Evolutionary conservation across 2,113 vertebrate species (phyloP).

Genomic region (Perognathus longimembris): DNA sequence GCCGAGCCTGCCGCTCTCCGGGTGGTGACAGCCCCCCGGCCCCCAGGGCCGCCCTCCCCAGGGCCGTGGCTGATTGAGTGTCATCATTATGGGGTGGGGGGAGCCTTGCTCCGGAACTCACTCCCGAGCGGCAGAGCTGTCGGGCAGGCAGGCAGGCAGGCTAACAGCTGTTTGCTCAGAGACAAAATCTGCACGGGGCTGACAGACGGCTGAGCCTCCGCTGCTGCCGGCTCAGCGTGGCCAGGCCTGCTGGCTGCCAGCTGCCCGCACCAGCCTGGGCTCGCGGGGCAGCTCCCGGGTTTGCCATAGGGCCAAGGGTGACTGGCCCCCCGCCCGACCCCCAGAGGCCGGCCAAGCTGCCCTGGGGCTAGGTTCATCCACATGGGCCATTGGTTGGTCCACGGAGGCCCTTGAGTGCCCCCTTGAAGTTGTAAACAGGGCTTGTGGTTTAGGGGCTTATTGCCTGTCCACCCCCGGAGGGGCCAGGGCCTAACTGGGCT

Average conservation of each 20-base stretch:
- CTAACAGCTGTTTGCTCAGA: conserved; percentile 66
- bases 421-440: neutral
- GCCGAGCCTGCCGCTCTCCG: neutral
- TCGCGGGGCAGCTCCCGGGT: neutral
- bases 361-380: neutral
- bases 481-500: neutral
- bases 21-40: neutral
- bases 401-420: neutral
- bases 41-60: neutral
- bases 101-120: neutral
- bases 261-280: fast-evolving
- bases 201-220: neutral
- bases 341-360: neutral
- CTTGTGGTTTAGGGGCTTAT: neutral
- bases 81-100: conserved; percentile 21
- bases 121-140: conserved; percentile 1
- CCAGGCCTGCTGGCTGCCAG: neutral
- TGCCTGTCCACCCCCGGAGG: neutral
- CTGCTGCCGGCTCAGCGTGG: neutral
- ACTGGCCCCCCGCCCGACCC: no score
- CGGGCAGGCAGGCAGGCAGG: neutral
- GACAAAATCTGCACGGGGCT: conserved; percentile 61
- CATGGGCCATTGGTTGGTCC: neutral
- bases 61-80: neutral
- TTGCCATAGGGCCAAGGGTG: neutral